Evolutionary conservation across 2,888 invertebrate species (phyloP).

Genomic region (Ornithoptera alexandrae): DNA sequence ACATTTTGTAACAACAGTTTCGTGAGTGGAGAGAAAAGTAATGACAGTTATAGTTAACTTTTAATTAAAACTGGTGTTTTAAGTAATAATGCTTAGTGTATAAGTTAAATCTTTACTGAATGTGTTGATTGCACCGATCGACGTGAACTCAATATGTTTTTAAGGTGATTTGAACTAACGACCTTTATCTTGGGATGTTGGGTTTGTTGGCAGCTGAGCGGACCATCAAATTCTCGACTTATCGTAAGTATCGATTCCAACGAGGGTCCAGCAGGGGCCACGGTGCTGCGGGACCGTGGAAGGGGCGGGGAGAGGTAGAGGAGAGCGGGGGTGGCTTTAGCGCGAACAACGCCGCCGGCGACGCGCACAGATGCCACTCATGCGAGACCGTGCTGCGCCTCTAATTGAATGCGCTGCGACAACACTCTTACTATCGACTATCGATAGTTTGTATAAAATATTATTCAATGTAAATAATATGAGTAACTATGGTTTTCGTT

Average conservation of each 20-base stretch:
- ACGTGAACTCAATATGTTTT: conserved; percentile 7
- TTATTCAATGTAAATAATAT: neutral
- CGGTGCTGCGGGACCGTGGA: too few relatives aligned
- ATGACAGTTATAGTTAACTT: neutral
- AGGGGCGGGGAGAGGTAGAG: conserved; percentile 15
- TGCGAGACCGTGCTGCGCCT: conserved; percentile 69
- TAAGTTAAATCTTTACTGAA: neutral
- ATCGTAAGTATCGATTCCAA: conserved; percentile 64
- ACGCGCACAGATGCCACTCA: conserved; percentile 71
- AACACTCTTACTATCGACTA: conserved; percentile 42
- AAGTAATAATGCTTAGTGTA: neutral
- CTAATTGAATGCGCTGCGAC: conserved; percentile 69
- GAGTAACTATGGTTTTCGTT: neutral
- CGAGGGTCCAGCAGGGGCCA: conserved; percentile 35
- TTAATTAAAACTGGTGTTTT: neutral
- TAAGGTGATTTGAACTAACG: conserved; percentile 17
- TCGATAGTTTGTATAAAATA: conserved; percentile 31
- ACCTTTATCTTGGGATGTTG: conserved; percentile 37
- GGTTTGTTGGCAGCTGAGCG: conserved; percentile 25
- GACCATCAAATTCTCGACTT: conserved; percentile 44
- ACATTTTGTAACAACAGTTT: too few relatives aligned
- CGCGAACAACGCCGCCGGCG: conserved; percentile 50
- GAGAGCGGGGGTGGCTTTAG: conserved; percentile 37
- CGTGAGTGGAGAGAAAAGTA: neutral
- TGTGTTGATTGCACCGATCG: conserved; percentile 5